phyloP scores from a whole-genome alignment of 2,113 vertebrate genomes.

The Eclectus roratus region DNA sequence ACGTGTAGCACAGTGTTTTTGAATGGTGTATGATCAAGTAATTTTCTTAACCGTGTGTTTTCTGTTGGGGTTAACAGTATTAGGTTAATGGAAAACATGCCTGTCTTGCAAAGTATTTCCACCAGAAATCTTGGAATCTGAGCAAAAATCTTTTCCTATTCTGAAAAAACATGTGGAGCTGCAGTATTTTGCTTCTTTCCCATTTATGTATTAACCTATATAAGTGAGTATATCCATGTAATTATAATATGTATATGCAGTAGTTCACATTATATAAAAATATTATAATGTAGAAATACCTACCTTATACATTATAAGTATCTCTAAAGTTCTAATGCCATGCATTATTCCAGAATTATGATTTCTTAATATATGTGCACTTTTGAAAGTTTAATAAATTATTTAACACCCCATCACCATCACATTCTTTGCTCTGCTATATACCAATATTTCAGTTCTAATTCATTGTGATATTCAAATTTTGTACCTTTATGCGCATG shows the following conservation, averaged over 20 bases:
- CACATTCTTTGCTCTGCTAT: neutral
- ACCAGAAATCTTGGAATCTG: slow-evolving; percentile 60
- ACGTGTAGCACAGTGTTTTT: neutral
- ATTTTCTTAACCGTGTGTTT: slow-evolving; percentile 58
- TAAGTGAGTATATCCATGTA: neutral
- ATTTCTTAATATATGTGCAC: neutral
- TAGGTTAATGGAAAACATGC: slow-evolving; percentile 70
- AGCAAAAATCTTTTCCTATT: slow-evolving; percentile 60
- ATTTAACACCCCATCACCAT: neutral
- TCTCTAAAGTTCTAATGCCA: neutral
- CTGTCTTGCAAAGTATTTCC: slow-evolving; percentile 62
- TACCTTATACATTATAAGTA: neutral
- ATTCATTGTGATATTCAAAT: neutral
- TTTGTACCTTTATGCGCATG: neutral
- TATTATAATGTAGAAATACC: neutral
- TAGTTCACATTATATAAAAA: neutral
- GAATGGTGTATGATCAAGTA: slow-evolving; percentile 5
- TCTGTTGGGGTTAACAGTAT: slow-evolving; percentile 53
- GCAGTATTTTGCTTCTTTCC: neutral
- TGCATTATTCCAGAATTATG: neutral
- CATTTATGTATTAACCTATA: neutral
- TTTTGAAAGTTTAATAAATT: neutral
- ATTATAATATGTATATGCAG: neutral
- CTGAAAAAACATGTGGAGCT: slow-evolving; percentile 34
- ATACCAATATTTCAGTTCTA: neutral